Conservation (phyloP, 2,888 invertebrate species). For the Parnassius glacialis region DNA sequence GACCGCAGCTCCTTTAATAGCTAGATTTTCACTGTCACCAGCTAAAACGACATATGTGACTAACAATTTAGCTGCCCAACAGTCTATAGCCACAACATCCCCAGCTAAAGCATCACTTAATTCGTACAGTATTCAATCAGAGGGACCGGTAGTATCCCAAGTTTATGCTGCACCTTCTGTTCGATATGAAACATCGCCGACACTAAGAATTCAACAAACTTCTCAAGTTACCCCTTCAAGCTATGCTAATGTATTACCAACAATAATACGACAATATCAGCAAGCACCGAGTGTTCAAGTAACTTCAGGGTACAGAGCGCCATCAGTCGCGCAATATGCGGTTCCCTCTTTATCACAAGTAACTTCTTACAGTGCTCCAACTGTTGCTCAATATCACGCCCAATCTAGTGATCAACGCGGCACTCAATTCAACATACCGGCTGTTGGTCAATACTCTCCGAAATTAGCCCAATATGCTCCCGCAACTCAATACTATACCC, state of each 20-base stretch:
- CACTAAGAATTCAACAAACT: constrained; percentile 51
- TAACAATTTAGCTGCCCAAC: constrained; percentile 59
- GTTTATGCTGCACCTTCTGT: constrained; percentile 62
- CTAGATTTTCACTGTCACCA: constrained; percentile 58
- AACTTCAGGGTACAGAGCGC: constrained; percentile 37
- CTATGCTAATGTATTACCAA: constrained; percentile 27
- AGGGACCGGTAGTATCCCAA: constrained; percentile 72
- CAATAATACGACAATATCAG: constrained; percentile 42
- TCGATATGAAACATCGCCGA: constrained; percentile 61
- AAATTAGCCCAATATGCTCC: constrained; percentile 38
- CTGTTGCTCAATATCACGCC: constrained; percentile 35
- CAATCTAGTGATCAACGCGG: constrained; percentile 30
- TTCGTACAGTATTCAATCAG: constrained; percentile 54
- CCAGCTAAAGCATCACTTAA: constrained; percentile 69
- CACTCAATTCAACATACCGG: constrained; percentile 31
- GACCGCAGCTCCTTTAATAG: constrained; percentile 70
- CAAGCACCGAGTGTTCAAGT: constrained; percentile 37
- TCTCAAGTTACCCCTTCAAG: constrained; percentile 38
- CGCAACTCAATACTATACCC: constrained; percentile 30
- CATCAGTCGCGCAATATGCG: constrained; percentile 37
- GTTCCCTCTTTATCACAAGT: neutral
- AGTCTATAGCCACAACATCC: constrained; percentile 52
- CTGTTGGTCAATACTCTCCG: constrained; percentile 37
- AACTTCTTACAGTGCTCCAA: constrained; percentile 34
- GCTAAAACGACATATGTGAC: constrained; percentile 54